Percentiles rank a stretch among this genome's conserved stretches.
These are phyloP conservation scores for Rhadina sibilatrix DNA, from an alignment of 2,113 vertebrate genomes.

Conservation along the genomic window DNA sequence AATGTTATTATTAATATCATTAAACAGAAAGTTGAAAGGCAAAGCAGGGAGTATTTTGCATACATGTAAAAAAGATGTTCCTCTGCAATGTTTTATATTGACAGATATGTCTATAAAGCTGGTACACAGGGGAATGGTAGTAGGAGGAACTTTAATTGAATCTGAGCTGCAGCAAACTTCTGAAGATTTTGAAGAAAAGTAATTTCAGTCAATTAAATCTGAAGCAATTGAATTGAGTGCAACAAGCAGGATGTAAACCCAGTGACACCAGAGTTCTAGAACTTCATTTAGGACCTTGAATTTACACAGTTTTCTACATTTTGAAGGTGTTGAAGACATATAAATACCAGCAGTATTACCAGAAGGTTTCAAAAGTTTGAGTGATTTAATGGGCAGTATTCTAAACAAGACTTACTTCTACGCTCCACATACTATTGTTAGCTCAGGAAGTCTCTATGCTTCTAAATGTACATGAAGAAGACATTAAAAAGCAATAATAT, in stretches of 20 bases:
- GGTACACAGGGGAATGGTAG: not conserved
- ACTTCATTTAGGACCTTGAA: not conserved
- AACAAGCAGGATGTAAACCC: not conserved
- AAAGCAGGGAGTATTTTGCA: not conserved
- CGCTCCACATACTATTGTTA: not conserved
- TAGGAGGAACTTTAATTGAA: not conserved
- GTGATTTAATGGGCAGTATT: fast-evolving
- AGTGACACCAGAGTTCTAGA: fast-evolving
- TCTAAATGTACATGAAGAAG: not conserved
- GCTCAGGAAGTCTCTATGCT: not conserved
- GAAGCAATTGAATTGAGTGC: not conserved
- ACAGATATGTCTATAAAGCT: constrained; percentile 28
- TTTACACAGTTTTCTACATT: not conserved
- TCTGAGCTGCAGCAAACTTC: not conserved
- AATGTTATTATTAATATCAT: not conserved
- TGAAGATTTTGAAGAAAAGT: not conserved
- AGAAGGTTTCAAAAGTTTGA: not conserved
- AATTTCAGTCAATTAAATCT: not conserved
- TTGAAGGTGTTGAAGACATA: not conserved
- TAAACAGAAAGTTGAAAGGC: constrained; percentile 3
- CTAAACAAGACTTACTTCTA: not conserved
- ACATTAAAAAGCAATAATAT: not conserved
- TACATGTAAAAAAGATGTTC: constrained; percentile 25
- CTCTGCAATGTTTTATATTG: not conserved
- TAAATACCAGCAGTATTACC: not conserved